These are phyloP conservation scores for Anoura caudifer DNA, from an alignment of 2,113 vertebrate species.

Conservation along the genomic window DNA sequence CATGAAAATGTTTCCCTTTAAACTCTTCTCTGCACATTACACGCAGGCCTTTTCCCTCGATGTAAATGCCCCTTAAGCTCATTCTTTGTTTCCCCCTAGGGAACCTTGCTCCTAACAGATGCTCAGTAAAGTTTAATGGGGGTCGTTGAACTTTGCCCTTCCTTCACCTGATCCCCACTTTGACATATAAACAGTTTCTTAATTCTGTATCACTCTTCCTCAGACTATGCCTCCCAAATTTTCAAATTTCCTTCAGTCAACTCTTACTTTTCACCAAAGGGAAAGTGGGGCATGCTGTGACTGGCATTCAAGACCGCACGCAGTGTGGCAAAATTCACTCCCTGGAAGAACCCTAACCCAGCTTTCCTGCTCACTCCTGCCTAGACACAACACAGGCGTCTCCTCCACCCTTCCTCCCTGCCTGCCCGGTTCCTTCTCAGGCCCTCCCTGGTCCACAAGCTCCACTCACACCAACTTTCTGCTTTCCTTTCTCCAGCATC, in stretches of 20 bases:
- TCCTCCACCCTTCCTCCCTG: constrained; percentile 33
- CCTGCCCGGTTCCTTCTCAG: not conserved
- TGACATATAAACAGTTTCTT: too few relatives aligned
- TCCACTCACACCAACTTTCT: not conserved
- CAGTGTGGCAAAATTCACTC: not conserved
- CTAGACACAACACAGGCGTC: not conserved
- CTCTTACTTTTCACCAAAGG: not conserved
- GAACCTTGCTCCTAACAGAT: not conserved
- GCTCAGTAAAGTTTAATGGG: not conserved
- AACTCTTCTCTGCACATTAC: not conserved
- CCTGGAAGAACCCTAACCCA: too few relatives aligned
- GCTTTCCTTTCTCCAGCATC: not conserved
- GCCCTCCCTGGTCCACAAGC: not conserved
- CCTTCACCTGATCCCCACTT: not conserved
- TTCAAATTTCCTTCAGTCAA: not conserved
- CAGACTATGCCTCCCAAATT: not conserved
- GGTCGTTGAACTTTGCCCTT: not conserved
- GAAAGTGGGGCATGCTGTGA: not conserved
- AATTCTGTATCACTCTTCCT: not conserved
- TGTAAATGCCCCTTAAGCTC: accelerated
- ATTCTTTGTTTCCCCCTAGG: not conserved
- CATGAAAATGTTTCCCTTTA: not conserved
- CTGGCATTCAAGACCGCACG: not conserved
- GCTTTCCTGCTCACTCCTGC: not conserved
- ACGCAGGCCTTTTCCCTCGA: not conserved